Conservation (phyloP, 2,888 invertebrate genomes). For the Beris morrisii region DNA sequence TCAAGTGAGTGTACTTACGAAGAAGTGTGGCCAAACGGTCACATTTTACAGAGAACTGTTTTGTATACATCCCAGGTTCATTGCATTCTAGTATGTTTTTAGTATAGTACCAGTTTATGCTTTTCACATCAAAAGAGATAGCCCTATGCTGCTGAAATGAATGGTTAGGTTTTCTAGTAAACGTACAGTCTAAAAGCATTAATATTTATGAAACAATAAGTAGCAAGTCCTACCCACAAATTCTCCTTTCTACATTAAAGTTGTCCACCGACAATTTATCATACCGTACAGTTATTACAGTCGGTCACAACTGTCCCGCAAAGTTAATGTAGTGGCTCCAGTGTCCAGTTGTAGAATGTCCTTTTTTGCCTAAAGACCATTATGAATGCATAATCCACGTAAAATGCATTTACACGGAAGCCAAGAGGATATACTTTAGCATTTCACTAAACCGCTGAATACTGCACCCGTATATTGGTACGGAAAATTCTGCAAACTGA, state of each 20-base stretch:
- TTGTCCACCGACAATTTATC: neutral
- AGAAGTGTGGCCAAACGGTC: no score
- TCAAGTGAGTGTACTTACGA: no score
- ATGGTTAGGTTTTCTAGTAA: no score
- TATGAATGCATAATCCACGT: neutral
- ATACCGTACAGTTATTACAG: neutral
- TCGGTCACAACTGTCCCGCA: slow-evolving; percentile 6
- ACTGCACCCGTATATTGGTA: neutral
- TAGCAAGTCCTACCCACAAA: no score
- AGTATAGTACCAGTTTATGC: no score
- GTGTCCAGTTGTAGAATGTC: neutral
- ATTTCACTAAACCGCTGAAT: neutral
- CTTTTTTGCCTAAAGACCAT: neutral
- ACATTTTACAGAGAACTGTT: no score
- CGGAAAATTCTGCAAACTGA: neutral
- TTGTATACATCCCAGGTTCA: no score
- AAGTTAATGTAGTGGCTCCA: neutral
- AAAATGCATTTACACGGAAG: slow-evolving; percentile 2
- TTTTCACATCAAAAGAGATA: no score
- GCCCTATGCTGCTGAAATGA: no score
- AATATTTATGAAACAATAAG: no score
- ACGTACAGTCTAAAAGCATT: no score
- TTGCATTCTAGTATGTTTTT: no score
- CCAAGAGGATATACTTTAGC: neutral
- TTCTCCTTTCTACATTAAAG: neutral